Base-by-base conservation (phyloP, 2,113 vertebrate genomes). In the Mystacornis crossleyi region DNA sequence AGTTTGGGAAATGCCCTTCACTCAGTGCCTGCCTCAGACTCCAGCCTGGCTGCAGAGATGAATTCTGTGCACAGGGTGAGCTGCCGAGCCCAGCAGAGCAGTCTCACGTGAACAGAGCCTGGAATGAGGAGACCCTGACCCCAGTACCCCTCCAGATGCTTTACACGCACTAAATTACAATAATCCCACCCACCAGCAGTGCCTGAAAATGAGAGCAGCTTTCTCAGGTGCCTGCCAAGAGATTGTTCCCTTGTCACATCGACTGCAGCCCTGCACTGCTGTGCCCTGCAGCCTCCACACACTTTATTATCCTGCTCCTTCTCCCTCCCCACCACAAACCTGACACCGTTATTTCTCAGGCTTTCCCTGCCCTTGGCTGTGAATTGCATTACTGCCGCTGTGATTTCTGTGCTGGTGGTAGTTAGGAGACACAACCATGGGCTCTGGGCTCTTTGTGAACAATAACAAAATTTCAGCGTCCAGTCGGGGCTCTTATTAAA, bases 291-390 rank as follows among this genome's bases (percentile, higher is more conserved):
- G 80, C 69, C 72, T 89, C 45, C 60, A 29, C 31, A 31, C 33
- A 2, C n/a, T 67, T 0, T 5, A 25, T 93, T 40, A 47, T 36
- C 50, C 65, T n/a, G 36, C 43, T 51, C 36, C 18, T 66, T 64
- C 61, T 73, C 50, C 54, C 62, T 87, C 36, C 34, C 42, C 10
- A 2, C 17, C 16, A 6, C 12, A 45, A 40, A 50, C 77, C 90
- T 55, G 58, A 43, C 82, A 62, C 57, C 40, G 14, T 69, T 45
- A 28, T 54, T 78, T 75, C 51, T 79, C 51, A 53, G 81, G 83
- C 58, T 84, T 84, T 84, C 70, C 42, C 57, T 90, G 65, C 89
- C 89, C 55, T 65, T 47, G 62, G 79, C 89, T 55, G 40, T 21
- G 71, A 81, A 72, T 86, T 82, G 36, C 54, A 58, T 93, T 67